A percentile compares a stretch with the other conserved stretches of the same genome.
These are phyloP conservation scores for Dascyllus trimaculatus DNA, from an alignment of 2,113 vertebrate species.

Conservation along the genomic window DNA sequence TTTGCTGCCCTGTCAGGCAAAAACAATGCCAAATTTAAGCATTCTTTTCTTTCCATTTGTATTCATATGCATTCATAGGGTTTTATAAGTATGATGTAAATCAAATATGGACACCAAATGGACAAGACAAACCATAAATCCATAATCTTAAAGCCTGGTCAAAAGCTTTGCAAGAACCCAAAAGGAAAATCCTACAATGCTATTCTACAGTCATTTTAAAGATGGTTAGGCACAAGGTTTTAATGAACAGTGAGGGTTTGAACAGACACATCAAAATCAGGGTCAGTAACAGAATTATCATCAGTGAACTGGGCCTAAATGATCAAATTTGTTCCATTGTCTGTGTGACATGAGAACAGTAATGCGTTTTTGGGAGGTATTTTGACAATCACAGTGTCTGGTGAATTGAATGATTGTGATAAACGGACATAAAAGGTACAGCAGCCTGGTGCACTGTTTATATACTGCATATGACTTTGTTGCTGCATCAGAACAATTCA, in stretches of 20 bases:
- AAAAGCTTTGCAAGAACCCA: constrained; percentile 51
- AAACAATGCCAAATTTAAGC: background rate
- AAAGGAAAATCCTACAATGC: constrained; percentile 22
- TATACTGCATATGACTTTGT: background rate
- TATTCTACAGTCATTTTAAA: background rate
- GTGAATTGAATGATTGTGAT: background rate
- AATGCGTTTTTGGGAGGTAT: too few relatives aligned
- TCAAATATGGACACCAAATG: constrained; percentile 40
- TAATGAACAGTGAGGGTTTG: background rate
- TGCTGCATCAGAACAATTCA: background rate
- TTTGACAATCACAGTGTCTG: background rate
- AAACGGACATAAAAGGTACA: too few relatives aligned
- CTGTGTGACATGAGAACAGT: too few relatives aligned
- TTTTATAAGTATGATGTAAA: constrained; percentile 23
- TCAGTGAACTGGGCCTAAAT: background rate
- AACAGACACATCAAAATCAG: background rate
- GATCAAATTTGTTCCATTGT: too few relatives aligned
- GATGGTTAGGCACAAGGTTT: background rate
- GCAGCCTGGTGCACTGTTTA: too few relatives aligned
- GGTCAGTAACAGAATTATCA: background rate
- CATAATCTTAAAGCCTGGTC: background rate
- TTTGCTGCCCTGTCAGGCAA: background rate
- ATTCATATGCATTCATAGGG: background rate
- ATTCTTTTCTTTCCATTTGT: background rate
- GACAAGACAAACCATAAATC: constrained; percentile 16